These are phyloP conservation scores for Petroica traversi DNA, from an alignment of 2,113 vertebrate genomes.

Conservation along the genomic window DNA sequence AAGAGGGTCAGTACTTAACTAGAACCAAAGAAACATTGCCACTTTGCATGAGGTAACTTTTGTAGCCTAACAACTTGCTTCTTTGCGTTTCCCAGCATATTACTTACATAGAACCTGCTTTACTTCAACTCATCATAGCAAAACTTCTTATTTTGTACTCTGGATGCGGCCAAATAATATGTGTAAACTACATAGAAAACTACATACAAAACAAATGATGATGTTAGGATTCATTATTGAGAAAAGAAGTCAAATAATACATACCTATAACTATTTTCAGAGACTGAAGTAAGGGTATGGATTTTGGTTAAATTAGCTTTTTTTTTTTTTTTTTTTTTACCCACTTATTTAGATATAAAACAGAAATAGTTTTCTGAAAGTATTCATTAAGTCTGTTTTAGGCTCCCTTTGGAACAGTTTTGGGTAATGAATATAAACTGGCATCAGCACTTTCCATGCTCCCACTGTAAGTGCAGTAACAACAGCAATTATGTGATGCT, in stretches of 20 bases:
- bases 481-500: not conserved
- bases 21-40: not conserved
- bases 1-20: not conserved
- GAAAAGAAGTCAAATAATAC: not conserved
- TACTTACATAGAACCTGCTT: not conserved
- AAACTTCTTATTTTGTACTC: not conserved
- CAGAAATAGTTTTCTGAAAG: conserved; percentile 4
- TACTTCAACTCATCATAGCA: not conserved
- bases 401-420: conserved; percentile 44
- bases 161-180: not conserved
- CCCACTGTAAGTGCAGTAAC: not conserved
- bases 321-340: conserved; percentile 42
- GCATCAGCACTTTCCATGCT: not conserved
- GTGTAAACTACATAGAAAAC: not conserved
- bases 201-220: not conserved
- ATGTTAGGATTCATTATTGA: not conserved
- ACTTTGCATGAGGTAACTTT: not conserved
- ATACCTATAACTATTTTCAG: not conserved
- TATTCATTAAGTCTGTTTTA: conserved; percentile 48
- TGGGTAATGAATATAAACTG: conserved; percentile 27
- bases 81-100: not conserved
- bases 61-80: not conserved
- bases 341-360: conserved; percentile 37
- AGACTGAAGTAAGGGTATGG: not conserved
- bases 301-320: not conserved